These are phyloP conservation scores for Limosa lapponica DNA, from an alignment of 2,797 vertebrate genomes.

Conservation along the genomic window DNA sequence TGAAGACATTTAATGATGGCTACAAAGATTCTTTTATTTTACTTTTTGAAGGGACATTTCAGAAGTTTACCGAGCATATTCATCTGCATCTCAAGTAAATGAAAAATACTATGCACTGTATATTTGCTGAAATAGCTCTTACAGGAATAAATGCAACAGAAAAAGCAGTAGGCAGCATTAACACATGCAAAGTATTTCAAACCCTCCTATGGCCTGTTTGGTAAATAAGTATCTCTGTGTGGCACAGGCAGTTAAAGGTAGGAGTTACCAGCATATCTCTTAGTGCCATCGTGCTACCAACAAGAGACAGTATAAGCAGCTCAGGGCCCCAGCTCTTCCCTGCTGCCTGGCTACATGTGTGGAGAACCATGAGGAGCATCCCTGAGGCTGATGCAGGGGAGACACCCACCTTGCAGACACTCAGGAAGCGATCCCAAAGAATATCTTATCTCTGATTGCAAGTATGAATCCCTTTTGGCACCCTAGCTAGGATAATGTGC, in stretches of 20 bases:
- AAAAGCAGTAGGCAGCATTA: not conserved
- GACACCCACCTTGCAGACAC: not conserved
- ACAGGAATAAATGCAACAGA: not conserved
- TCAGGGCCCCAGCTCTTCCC: not conserved
- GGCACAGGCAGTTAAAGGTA: not conserved
- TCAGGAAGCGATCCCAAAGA: not conserved
- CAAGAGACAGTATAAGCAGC: not conserved
- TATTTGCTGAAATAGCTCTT: not conserved
- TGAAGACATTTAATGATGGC: constrained; percentile 55
- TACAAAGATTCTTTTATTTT: constrained; percentile 77
- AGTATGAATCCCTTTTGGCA: not conserved
- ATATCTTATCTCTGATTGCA: not conserved
- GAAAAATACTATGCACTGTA: not conserved
- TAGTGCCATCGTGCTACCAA: not conserved
- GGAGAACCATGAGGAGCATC: not conserved
- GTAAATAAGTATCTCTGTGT: not conserved
- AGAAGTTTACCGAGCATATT: constrained; percentile 41
- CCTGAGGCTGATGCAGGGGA: not conserved
- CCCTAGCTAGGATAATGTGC: not conserved
- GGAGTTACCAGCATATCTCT: not conserved
- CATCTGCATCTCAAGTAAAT: not conserved
- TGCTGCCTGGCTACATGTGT: not conserved
- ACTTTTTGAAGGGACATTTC: constrained; percentile 49
- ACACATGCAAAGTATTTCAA: not conserved
- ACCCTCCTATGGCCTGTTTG: not conserved